These are phyloP conservation scores for Tipula lateralis DNA, from an alignment of 2,888 invertebrate species.

Conservation along the genomic window DNA sequence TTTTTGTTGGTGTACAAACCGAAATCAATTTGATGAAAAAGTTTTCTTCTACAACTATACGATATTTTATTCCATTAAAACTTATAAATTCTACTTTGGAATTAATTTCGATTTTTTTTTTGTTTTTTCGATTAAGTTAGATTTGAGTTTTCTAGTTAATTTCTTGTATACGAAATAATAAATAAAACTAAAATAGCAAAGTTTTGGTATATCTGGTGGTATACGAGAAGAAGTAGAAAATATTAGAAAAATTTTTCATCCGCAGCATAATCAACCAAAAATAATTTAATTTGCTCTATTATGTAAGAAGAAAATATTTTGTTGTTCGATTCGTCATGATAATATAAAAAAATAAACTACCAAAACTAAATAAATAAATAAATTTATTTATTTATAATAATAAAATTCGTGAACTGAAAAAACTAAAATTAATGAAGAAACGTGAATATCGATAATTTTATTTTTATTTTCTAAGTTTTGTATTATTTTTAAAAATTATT, in stretches of 20 bases:
- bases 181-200: neutral
- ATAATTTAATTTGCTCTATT: neutral
- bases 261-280: slow-evolving; percentile 24
- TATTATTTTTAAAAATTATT: neutral
- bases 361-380: neutral
- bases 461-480: slow-evolving; percentile 8
- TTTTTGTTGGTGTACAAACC: neutral
- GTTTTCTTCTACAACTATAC: neutral
- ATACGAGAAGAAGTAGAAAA: neutral
- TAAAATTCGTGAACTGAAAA: neutral
- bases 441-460: slow-evolving; percentile 2
- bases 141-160: neutral
- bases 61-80: slow-evolving; percentile 24
- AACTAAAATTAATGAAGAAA: slow-evolving; percentile 26
- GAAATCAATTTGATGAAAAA: slow-evolving; percentile 24
- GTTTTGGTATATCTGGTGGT: neutral
- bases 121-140: slow-evolving; percentile 19
- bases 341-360: neutral
- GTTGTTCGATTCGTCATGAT: neutral
- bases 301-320: neutral
- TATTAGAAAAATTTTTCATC: neutral
- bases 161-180: neutral
- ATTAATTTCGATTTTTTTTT: neutral
- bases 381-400: neutral
- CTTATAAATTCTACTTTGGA: slow-evolving; percentile 1